phyloP scores from a whole-genome alignment of 1,140 invertebrate species.

The Brachionus rubens region DNA sequence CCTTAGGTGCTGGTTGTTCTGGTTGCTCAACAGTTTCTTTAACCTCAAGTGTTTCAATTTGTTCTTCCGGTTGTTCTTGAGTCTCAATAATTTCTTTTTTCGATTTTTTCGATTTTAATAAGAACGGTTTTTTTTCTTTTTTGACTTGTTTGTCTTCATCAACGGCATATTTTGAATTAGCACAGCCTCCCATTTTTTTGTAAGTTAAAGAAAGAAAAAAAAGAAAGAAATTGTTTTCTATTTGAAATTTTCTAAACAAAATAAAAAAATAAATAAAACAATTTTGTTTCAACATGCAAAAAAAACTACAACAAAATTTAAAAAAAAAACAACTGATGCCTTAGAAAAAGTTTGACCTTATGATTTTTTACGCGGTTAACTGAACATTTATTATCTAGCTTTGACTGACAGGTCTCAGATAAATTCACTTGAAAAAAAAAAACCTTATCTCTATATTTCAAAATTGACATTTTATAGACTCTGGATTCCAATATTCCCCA shows the following conservation, averaged over 20 bases:
- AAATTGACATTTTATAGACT: too few species aligned
- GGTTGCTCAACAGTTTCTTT: neutral
- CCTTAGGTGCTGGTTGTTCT: neutral
- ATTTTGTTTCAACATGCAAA: too few species aligned
- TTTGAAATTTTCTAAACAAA: too few species aligned
- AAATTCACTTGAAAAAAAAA: slow-evolving; percentile 7
- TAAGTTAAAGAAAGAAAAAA: too few species aligned
- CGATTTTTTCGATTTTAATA: slow-evolving; percentile 4
- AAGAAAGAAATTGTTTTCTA: too few species aligned
- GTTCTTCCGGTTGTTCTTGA: neutral
- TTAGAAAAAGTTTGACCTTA: neutral
- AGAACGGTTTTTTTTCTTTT: slow-evolving; percentile 41
- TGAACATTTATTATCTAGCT: neutral
- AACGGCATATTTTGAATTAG: slow-evolving; percentile 43
- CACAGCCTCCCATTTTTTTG: slow-evolving; percentile 47
- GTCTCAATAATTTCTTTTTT: neutral
- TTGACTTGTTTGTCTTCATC: slow-evolving; percentile 42
- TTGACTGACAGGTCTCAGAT: neutral
- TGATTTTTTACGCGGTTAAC: neutral
- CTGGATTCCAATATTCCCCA: too few species aligned
- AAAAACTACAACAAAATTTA: too few species aligned
- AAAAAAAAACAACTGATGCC: too few species aligned
- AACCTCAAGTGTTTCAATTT: neutral
- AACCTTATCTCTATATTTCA: neutral
- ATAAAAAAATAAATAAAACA: too few species aligned